A percentile compares a stretch with the other conserved stretches of the same genome.
These are phyloP conservation scores for Bombus impatiens DNA, from an alignment of 1,140 invertebrate species.

Conservation along the genomic window DNA sequence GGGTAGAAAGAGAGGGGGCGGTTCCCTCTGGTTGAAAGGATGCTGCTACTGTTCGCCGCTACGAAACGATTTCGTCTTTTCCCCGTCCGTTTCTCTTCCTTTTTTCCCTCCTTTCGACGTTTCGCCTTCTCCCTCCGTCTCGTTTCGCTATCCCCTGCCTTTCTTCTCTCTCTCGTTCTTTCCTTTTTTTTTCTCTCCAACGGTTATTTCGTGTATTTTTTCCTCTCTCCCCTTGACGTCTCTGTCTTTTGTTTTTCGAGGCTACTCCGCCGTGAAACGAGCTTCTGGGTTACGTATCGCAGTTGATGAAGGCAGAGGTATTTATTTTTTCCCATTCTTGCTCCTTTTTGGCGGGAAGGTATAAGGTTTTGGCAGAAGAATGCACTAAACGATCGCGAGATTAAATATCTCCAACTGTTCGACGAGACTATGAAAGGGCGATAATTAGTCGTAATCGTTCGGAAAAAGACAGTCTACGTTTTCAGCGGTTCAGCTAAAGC, in stretches of 20 bases:
- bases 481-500: too few species aligned
- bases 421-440: too few species aligned
- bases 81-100: background rate
- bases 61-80: constrained; percentile 60
- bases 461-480: too few species aligned
- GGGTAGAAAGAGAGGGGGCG: constrained; percentile 62
- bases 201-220: background rate
- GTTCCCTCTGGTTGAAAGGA: constrained; percentile 69
- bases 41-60: constrained; percentile 54
- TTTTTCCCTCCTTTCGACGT: background rate
- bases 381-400: background rate
- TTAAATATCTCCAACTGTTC: too few species aligned
- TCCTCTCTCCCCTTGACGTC: background rate
- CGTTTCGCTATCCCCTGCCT: background rate
- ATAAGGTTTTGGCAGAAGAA: background rate
- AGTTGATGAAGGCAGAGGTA: background rate
- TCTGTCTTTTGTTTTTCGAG: constrained; percentile 4
- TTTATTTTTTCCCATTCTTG: background rate
- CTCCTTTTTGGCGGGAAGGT: background rate
- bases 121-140: background rate
- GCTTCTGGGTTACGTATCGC: constrained; percentile 21
- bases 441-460: background rate
- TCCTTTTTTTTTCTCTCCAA: background rate
- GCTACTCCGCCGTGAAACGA: background rate
- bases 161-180: background rate